Base-by-base conservation (phyloP, 2,797 vertebrate genomes). In the Myripristis murdjan region DNA sequence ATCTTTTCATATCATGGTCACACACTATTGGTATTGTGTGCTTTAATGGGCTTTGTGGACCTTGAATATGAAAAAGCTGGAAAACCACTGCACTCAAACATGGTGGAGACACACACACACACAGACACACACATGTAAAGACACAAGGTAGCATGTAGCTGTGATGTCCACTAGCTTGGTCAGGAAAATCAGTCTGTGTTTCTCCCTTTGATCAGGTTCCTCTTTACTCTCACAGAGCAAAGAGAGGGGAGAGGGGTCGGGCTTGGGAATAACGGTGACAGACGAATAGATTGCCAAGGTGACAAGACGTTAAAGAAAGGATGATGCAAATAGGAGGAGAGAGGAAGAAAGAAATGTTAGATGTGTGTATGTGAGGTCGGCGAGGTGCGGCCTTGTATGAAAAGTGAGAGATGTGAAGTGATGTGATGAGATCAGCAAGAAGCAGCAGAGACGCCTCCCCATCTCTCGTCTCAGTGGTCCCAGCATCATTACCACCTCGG, bases 401-500 rank as follows among this genome's bases (percentile, higher is more conserved):
- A 82, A 81, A 72, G 75, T 65, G 67, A 49, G 59, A 48, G 59
- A 62, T 81, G 73, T 73, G 79, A 84, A 78, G 70, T 69, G 68
- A 77, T 75, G 75, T 83, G 87, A 89, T 89, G 89, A 79, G 88
- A 91, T 90, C 86, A 87, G 88, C 87, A 70, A 70, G 70, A 86
- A 84, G 49, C 71, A 62, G 77, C 74, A 77, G 60, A 85, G 78
- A 82, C 79, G 33, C 80, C 79, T 84, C 74, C 70, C 69, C 70
- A 64, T 5, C 69, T 37, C 80, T 72, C 39, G 77, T 83, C 87
- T 86, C 89, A 79, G 81, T 74, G 90, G 90, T 85, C 89, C 90
- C 89, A 87, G 89, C 87, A 90, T 92, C 91, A 92, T 93, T 92
- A 93, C 87, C 77, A 64, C 71, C 9, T 72, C 66, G 22, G 55